Evolutionary conservation across 2,113 vertebrate genomes (phyloP), one percentile per base, ranked within the genome.

Genomic region (Chionis minor): DNA sequence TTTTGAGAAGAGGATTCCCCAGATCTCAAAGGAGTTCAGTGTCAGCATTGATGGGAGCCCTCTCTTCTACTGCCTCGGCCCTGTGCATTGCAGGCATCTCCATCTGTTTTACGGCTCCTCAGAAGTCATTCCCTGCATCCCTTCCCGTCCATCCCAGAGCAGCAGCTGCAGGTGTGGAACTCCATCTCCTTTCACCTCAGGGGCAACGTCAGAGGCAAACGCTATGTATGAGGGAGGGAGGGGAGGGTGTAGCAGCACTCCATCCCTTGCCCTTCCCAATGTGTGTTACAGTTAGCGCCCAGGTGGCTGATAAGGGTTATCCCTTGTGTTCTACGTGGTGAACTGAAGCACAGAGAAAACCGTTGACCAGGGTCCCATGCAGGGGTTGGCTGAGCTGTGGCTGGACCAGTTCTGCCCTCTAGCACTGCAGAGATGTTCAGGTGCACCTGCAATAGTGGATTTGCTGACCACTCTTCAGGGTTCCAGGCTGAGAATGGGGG

Each of bases 291-390:
- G 14, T 45, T 24, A 24, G n/a, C 0, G 2, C 27, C 23, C 52
- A 52, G 32, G 67, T 0, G 0, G 28, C 16, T 14, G 61, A 20
- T 30, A 8, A 28, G 51, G 15, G 21, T 32, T 47, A 33, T 67
- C 52, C 62, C 21, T 1, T 17, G 23, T 2, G 1, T 56, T 69
- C 47, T 77, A 0, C 0, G 0, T 9, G 52, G 24, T 59, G 62
- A 69, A 28, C 33, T 30, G 73, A 82, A 67, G 52, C 56, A 56
- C 65, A 59, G 75, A 28, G 72, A 67, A 58, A 24, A 26, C 55
- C 16, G 3, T 49, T 69, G 58, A 14, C 28, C 38, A 62, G 33
- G 18, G 42, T 56, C 77, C 54, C 78, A n/a, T 8, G 21, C 4
- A 42, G 30, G 51, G 35, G 16, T 62, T 1, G 2, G 42, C 67